These are phyloP conservation scores for Melinaea marsaeus DNA, from an alignment of 2,888 invertebrate species.

Conservation along the genomic window DNA sequence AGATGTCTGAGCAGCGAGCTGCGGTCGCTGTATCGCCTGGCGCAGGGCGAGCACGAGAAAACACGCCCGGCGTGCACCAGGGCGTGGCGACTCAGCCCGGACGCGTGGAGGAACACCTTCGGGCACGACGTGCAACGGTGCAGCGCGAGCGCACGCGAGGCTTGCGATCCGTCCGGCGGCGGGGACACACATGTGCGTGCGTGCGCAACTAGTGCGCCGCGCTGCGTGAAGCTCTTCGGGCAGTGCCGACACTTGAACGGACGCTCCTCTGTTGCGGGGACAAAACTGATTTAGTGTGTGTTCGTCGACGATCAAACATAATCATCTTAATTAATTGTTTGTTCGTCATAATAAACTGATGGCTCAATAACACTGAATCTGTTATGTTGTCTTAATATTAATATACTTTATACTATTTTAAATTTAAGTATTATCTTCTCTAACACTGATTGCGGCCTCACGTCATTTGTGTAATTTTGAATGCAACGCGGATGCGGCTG, in stretches of 20 bases:
- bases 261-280: conserved; percentile 65
- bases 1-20: conserved; percentile 83
- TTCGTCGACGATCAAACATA: too few relatives aligned
- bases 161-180: conserved; percentile 38
- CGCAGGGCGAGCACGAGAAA: conserved; percentile 81
- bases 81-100: conserved; percentile 81
- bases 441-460: too few relatives aligned
- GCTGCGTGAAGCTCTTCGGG: conserved; percentile 84
- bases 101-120: conserved; percentile 56
- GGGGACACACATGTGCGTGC: conserved; percentile 68
- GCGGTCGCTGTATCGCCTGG: conserved; percentile 83
- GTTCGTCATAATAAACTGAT: too few relatives aligned
- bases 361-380: too few relatives aligned
- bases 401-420: too few relatives aligned
- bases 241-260: conserved; percentile 83
- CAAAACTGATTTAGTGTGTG: neutral
- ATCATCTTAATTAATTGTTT: too few relatives aligned
- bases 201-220: conserved; percentile 81
- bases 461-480: too few relatives aligned
- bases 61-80: conserved; percentile 81
- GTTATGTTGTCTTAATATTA: too few relatives aligned
- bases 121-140: conserved; percentile 79
- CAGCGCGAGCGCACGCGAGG: conserved; percentile 67
- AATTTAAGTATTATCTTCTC: too few relatives aligned
- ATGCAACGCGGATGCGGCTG: too few relatives aligned